Base-by-base conservation (phyloP, 2,113 vertebrate genomes). In the Halcyon malimbica region DNA sequence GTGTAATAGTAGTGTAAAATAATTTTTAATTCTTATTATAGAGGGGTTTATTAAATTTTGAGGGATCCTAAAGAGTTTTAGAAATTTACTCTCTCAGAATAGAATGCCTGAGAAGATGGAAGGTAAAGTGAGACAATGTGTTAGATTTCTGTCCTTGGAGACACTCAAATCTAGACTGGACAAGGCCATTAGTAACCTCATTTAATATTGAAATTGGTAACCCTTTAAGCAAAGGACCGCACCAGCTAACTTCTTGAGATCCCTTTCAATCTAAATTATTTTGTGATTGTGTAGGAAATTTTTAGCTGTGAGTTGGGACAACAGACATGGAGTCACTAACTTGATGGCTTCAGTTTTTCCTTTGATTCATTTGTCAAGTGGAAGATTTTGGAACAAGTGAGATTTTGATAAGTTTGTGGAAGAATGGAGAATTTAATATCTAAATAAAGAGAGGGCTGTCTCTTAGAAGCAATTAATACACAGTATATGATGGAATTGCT, bases 101-200 rank as follows among this genome's bases (percentile, higher is more conserved):
- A 56, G 57, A 65, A 69, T 42, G 9, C 14, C 51, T 70, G 41
- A 90, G 70, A 83, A 57, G 2, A 17, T 44, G 11, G 29, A 44
- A 46, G 0, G 1, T 33, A 37, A 14, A 3, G 18, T 54, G 31
- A 46, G 18, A 26, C 4, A 42, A 48, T 10, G 3, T 44, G 3
- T 53, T 37, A 76, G 10, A 13, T 29, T 69, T 83, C 37, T 81
- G 7, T 67, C 41, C 41, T 59, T 29, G 10, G 21, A 41, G 29
- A 82, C 35, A 60, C 46, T 73, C 24, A 75, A 41, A 78, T 28
- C 31, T 51, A 48, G 16, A 37, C 7, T 42, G 48, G 17, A 31
- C 10, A 44, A 64, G 18, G 13, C 44, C 11, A 17, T 39, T 18
- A 65, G 3, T 48, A 54, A 75, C n/a, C 11, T n/a, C 6, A 59